These are phyloP conservation scores for Phylloscopus trochilus DNA, from an alignment of 2,113 vertebrate genomes.

Conservation along the genomic window DNA sequence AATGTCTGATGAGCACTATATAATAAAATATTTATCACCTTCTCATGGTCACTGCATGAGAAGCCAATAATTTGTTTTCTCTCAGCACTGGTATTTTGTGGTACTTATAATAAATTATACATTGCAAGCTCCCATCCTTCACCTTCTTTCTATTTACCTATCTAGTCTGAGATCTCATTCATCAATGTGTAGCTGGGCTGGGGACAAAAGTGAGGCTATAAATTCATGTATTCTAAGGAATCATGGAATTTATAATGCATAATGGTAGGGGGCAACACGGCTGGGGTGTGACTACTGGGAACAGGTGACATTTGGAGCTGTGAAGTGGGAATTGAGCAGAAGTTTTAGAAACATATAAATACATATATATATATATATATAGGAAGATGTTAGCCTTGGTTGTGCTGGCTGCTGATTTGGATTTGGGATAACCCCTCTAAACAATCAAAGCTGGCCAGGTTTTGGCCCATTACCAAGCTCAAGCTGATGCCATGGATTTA, in stretches of 20 bases:
- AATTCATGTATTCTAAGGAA: constrained; percentile 47
- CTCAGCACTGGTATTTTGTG: constrained; percentile 50
- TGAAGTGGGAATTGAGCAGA: not conserved
- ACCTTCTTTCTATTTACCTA: constrained; percentile 60
- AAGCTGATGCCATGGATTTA: not conserved
- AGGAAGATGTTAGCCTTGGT: not conserved
- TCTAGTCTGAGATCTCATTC: constrained; percentile 53
- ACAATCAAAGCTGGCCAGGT: not conserved
- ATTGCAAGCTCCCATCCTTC: constrained; percentile 37
- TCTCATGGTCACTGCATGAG: constrained; percentile 65
- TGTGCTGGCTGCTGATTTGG: not conserved
- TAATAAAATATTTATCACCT: constrained; percentile 73
- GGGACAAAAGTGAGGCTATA: constrained; percentile 31
- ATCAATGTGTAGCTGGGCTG: constrained; percentile 13
- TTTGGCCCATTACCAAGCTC: not conserved
- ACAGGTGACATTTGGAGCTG: not conserved
- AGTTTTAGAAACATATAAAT: not conserved
- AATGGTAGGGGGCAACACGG: not conserved
- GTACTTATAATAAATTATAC: constrained; percentile 62
- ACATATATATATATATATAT: not conserved
- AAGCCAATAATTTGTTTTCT: constrained; percentile 70
- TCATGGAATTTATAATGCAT: constrained; percentile 1
- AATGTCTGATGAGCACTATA: constrained; percentile 66
- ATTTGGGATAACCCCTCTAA: not conserved
- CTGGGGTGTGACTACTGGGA: not conserved